A percentile compares a stretch with the other conserved stretches of the same genome.
phyloP scores from a whole-genome alignment of 2,797 vertebrate species.

The Mormyrops attenuatus region DNA sequence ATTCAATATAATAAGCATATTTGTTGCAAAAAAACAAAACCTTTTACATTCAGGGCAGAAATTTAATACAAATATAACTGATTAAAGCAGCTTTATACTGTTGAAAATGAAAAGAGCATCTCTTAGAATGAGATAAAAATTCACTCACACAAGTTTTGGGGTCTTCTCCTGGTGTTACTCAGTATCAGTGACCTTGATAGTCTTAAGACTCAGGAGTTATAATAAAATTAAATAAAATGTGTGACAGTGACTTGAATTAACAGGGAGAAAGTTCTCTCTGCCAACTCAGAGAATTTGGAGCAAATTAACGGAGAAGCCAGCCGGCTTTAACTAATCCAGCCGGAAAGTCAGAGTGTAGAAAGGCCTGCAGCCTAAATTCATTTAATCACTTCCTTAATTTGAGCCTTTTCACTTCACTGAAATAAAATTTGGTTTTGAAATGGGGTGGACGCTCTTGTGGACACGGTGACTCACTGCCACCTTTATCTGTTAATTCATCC shows the following conservation, averaged over 20 bases:
- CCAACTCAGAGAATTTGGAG: slow-evolving; percentile 46
- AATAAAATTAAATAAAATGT: not conserved
- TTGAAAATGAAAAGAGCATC: not conserved
- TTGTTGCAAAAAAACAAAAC: not conserved
- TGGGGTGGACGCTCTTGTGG: not conserved
- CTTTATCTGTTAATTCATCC: slow-evolving; percentile 14
- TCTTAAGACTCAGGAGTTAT: not conserved
- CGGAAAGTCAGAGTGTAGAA: slow-evolving; percentile 79
- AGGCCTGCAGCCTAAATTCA: slow-evolving; percentile 72
- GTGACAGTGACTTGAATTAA: not conserved
- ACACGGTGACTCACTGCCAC: not conserved
- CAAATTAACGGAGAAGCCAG: slow-evolving; percentile 76
- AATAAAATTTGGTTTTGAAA: slow-evolving; percentile 44
- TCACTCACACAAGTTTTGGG: not conserved
- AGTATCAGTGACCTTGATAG: slow-evolving; percentile 5
- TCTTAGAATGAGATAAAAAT: not conserved
- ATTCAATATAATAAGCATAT: not conserved
- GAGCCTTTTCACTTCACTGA: slow-evolving; percentile 67
- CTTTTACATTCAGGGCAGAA: not conserved
- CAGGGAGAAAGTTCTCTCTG: not conserved
- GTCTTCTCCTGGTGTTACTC: not conserved
- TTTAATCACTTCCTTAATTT: slow-evolving; percentile 77
- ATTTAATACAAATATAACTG: not conserved
- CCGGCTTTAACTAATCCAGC: slow-evolving; percentile 79
- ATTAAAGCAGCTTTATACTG: not conserved